Evolutionary conservation across 92 coral and sea anemone genomes (phyloP), one percentile per base, ranked within the genome.

Genomic region (Zoanthus gigantus): DNA sequence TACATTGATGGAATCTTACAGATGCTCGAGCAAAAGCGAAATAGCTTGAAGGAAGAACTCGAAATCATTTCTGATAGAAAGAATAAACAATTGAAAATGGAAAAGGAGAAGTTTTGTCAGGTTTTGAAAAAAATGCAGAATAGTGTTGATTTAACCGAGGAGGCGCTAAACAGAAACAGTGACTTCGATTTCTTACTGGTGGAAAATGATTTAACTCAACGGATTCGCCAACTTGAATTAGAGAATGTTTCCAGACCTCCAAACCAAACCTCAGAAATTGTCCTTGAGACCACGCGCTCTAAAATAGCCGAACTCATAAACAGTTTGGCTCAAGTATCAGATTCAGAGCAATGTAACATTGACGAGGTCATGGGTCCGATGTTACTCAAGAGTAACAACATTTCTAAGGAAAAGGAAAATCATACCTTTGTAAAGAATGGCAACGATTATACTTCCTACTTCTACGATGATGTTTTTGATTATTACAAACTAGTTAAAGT

Each of bases 141-240:
- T 66, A 69, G 92, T 60, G 74, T 94, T 30, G 92, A 85, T 0
- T 90, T 90, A 17, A 73, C 94, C 45, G 85, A 90, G 29, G 77
- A 65, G 4, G 89, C 90, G 7, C 68, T 92, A 15, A 65, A 83
- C 10, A 79, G 68, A 54, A 90, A 89, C 11, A 88, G 87, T 44
- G 92, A 91, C 53, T 72, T 65, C 9, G 74, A 91, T 71, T 83
- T 93, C 52, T 30, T 93, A 61, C 52, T 89, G n/a, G 30, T 88
- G 89, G 90, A 93, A 47, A 77, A 53, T 11, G 69, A 71, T 60
- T 89, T 93, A 29, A 44, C 73, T 31, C 83, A 88, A 30, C 78
- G 88, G 65, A 85, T 93, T n/a, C 12, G 72, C 28, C 75, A 90
- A 47, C 91, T 87, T 56, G 84, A 87, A 60, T 63, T 77, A 23